Percentiles rank a stretch among this genome's conserved stretches.
Conservation (phyloP, 2,113 vertebrate genomes). For the Serinus canaria region DNA sequence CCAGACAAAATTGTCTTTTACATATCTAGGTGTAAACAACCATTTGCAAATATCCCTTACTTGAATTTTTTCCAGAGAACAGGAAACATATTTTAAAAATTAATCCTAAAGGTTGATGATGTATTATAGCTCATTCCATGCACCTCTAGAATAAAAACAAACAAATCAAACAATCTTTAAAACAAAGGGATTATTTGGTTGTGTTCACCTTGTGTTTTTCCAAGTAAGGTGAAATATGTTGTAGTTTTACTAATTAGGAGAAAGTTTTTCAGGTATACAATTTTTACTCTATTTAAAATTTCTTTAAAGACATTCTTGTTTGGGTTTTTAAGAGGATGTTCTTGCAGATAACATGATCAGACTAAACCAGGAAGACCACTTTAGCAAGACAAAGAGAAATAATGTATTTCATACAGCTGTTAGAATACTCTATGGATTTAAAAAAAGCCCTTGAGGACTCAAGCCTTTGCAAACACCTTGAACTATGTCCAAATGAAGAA, state of each 20-base stretch:
- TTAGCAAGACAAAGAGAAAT: neutral
- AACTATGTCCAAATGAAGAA: neutral
- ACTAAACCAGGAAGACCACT: neutral
- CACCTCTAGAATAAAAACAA: neutral
- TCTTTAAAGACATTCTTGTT: neutral
- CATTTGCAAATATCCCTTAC: neutral
- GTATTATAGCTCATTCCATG: neutral
- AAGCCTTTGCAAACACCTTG: neutral
- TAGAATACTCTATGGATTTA: neutral
- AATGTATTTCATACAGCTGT: neutral
- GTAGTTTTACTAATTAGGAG: neutral
- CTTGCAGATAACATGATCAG: neutral
- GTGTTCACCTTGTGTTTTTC: neutral
- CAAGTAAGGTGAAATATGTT: neutral
- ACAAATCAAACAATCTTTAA: neutral
- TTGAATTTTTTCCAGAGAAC: neutral
- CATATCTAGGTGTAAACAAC: neutral
- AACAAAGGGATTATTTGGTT: rapidly evolving
- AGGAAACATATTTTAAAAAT: neutral
- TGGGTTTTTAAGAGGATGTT: neutral
- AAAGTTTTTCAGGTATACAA: neutral
- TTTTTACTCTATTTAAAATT: neutral
- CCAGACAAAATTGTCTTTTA: neutral
- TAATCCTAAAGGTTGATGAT: neutral
- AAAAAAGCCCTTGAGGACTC: neutral